phyloP scores from a whole-genome alignment of 1,140 invertebrate genomes.

The Maconellicoccus hirsutus region DNA sequence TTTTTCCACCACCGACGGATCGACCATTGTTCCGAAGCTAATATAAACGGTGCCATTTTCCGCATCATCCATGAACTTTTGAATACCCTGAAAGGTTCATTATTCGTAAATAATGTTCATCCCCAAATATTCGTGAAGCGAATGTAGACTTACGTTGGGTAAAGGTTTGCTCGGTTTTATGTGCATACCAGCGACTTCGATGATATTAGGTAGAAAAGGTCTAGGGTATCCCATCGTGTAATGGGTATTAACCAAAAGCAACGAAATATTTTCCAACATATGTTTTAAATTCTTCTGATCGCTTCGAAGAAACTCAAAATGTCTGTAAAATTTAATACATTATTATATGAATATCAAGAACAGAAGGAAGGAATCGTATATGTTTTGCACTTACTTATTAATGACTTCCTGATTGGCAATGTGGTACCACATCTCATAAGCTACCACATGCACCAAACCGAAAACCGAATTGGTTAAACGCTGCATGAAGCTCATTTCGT shows the following conservation, averaged over 20 bases:
- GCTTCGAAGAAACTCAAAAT: slow-evolving; percentile 16
- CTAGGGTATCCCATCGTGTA: slow-evolving; percentile 32
- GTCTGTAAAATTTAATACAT: not conserved
- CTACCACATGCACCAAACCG: slow-evolving; percentile 1
- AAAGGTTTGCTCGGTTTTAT: slow-evolving; percentile 32
- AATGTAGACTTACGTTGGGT: slow-evolving; percentile 28
- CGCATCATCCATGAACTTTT: slow-evolving; percentile 29
- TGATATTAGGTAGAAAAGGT: slow-evolving; percentile 38
- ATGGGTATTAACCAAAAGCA: slow-evolving; percentile 32
- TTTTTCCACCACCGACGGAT: not conserved
- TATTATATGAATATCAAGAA: too few species aligned
- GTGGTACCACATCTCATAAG: not conserved
- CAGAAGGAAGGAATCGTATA: too few species aligned
- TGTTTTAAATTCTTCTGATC: slow-evolving; percentile 27
- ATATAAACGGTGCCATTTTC: slow-evolving; percentile 30
- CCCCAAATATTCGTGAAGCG: too few species aligned
- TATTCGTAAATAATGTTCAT: not conserved
- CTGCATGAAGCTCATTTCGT: slow-evolving; percentile 42
- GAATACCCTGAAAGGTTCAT: slow-evolving; percentile 10
- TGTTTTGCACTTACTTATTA: not conserved
- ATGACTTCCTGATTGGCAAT: slow-evolving; percentile 26
- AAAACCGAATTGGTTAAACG: slow-evolving; percentile 40
- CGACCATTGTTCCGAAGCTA: slow-evolving; percentile 29
- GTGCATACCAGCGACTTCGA: slow-evolving; percentile 51
- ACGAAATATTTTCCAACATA: slow-evolving; percentile 34